Conservation (phyloP, 2,888 invertebrate genomes). For the Saturnia pavonia region DNA sequence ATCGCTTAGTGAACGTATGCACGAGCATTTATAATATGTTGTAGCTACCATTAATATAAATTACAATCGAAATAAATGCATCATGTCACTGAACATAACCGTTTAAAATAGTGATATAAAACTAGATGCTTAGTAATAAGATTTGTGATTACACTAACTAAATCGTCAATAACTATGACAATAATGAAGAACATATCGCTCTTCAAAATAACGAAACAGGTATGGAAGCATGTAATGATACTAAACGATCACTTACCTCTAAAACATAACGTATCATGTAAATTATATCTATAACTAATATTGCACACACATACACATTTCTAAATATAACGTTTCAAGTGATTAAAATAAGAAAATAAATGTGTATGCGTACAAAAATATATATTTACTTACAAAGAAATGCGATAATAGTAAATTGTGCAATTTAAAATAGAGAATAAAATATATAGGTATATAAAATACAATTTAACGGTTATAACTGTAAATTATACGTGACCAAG, state of each 20-base stretch:
- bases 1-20: slow-evolving; percentile 73
- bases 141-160: slow-evolving; percentile 79
- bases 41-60: slow-evolving; percentile 79
- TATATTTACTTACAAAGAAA: slow-evolving; percentile 70
- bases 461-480: slow-evolving; percentile 74
- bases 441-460: slow-evolving; percentile 77
- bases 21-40: slow-evolving; percentile 76
- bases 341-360: slow-evolving; percentile 62
- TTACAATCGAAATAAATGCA: slow-evolving; percentile 81
- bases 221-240: slow-evolving; percentile 62
- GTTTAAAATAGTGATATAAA: slow-evolving; percentile 62
- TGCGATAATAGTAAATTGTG: slow-evolving; percentile 77
- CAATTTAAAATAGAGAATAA: slow-evolving; percentile 76
- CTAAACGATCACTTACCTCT: slow-evolving; percentile 42
- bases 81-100: slow-evolving; percentile 77
- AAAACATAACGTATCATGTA: slow-evolving; percentile 61
- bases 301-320: slow-evolving; percentile 83
- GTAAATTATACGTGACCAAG: slow-evolving; percentile 70
- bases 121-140: slow-evolving; percentile 72
- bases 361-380: slow-evolving; percentile 80
- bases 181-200: slow-evolving; percentile 58
- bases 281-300: slow-evolving; percentile 76
- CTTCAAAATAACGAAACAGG: slow-evolving; percentile 63
- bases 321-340: slow-evolving; percentile 59
- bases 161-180: slow-evolving; percentile 58